phyloP scores from a whole-genome alignment of 2,888 invertebrate genomes.

The Spisula subtruncata region DNA sequence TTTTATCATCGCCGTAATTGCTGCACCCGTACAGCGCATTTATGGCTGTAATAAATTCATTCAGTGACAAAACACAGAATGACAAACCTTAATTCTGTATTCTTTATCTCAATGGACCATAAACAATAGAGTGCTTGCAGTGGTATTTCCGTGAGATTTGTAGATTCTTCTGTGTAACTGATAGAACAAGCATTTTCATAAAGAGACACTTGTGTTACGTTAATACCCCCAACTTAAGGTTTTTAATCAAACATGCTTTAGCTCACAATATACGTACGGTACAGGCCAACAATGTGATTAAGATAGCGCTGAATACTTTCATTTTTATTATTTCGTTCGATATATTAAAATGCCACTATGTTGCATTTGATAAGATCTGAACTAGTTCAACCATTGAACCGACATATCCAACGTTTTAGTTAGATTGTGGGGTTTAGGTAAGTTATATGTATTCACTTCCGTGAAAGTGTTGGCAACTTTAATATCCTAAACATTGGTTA shows the following conservation, averaged over 20 bases:
- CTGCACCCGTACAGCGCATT: background rate
- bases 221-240: background rate
- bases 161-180: background rate
- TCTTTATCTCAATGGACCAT: background rate
- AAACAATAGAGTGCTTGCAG: background rate
- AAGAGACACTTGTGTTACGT: background rate
- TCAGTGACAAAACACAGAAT: background rate
- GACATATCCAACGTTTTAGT: too few species aligned
- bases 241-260: slow-evolving; percentile 11
- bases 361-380: background rate
- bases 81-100: background rate
- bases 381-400: too few species aligned
- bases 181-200: slow-evolving; percentile 2
- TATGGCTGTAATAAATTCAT: background rate
- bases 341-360: background rate
- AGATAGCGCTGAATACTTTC: background rate
- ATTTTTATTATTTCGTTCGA: slow-evolving; percentile 9
- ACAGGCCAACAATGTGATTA: background rate
- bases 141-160: background rate
- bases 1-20: background rate
- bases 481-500: too few species aligned
- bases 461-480: too few species aligned
- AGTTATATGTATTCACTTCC: too few species aligned
- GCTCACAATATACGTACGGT: background rate
- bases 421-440: too few species aligned